Evolutionary conservation across 1,140 invertebrate species (phyloP), one percentile per base, ranked within the genome.

Genomic region (Pissodes strobi): DNA sequence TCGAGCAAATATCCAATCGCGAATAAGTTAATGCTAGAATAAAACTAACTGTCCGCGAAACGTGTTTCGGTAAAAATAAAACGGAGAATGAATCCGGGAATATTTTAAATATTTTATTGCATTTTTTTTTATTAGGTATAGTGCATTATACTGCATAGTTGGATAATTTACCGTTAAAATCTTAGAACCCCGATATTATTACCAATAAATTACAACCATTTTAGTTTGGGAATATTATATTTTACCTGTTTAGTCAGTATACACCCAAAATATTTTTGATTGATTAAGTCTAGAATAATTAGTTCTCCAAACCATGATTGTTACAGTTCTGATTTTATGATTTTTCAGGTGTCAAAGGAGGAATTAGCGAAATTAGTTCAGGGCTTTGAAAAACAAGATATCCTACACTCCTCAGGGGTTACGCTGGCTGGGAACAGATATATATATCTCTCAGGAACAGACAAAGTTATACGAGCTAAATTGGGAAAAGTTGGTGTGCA

Each of bases 361-460:
- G 92, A 95, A 82, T 82, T 94, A 69, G 84, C 86, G 68, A 93
- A 92, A 83, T 85, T 94, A 80, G 90, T 91, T 67, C 86, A 89
- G 74, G 90, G 91, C 73, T 94, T 94, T 77, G 90, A 92, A 70
- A 90, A 93, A 79, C 88, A 91, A 82, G 88, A 91, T 75, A 84
- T 90, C 60, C 83, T 94, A 72, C 91, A 90, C 75, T 91, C 90
- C 74, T 86, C 87, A 67, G 93, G 93, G 66, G 90, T 94, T 60
- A 94, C 91, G 82, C 84, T 95, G 81, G 92, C 90, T 68, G 92
- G 91, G 74, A 88, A 87, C 81, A 87, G 92, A 82, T 94, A 94
- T 86, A 94, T 95, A 81, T 95, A 94, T 84, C 85, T 94, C 78
- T 94, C 92, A 72, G 91, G 91, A 75, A 92, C 91, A 82, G 91